Conservation (phyloP, 1,140 invertebrate species). For the Camponotus vicinus region DNA sequence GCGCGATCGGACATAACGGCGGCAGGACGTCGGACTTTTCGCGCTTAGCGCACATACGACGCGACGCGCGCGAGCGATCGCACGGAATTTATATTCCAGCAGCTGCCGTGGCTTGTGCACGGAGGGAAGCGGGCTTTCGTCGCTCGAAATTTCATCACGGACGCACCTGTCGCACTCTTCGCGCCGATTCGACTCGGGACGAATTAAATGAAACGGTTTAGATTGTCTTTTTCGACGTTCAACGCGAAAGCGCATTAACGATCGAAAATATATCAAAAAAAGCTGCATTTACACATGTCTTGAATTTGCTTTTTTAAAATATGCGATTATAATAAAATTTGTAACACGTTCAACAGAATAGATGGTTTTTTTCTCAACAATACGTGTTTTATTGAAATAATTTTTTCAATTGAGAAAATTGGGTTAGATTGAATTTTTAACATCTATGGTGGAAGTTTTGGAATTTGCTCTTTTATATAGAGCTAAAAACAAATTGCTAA, state of each 20-base stretch:
- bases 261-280: neutral
- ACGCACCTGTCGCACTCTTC: constrained; percentile 65
- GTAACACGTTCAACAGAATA: neutral
- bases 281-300: neutral
- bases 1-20: constrained; percentile 55
- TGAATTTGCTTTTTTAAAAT: neutral
- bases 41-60: constrained; percentile 56
- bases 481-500: constrained; percentile 3
- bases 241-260: constrained; percentile 35
- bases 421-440: no score
- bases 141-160: constrained; percentile 68
- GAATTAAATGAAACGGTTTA: constrained; percentile 58
- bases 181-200: constrained; percentile 25
- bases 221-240: constrained; percentile 46
- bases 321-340: neutral
- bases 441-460: neutral
- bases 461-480: neutral
- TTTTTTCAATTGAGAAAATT: no score
- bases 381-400: no score
- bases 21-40: constrained; percentile 65
- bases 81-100: constrained; percentile 69
- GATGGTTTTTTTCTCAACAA: neutral
- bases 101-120: constrained; percentile 46
- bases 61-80: constrained; percentile 10
- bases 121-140: neutral